These are phyloP conservation scores for Himalopsyche kuldschensis DNA, from an alignment of 2,888 invertebrate species.

Conservation along the genomic window DNA sequence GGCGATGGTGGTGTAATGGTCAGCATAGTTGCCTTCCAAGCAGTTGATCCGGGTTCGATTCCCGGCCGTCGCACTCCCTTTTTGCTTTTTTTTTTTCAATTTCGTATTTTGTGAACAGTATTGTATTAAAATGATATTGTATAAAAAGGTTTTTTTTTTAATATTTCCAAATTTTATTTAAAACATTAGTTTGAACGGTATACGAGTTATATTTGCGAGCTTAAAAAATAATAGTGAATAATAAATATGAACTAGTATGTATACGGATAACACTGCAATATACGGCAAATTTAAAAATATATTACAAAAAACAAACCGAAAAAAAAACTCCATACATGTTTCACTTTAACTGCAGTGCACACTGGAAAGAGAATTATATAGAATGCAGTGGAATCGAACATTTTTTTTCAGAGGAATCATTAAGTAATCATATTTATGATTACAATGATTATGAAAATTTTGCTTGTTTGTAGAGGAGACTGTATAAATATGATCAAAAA, in stretches of 20 bases:
- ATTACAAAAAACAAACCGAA: not conserved
- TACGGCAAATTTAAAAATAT: not conserved
- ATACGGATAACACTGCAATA: not conserved
- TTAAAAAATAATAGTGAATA: not conserved
- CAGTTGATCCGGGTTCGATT: slow-evolving; percentile 61
- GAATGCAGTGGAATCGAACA: not conserved
- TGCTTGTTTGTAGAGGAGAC: too few relatives aligned
- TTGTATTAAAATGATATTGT: not conserved
- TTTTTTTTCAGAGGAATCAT: not conserved
- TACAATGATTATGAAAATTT: too few relatives aligned
- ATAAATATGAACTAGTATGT: not conserved
- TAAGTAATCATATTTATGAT: too few relatives aligned
- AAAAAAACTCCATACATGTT: not conserved
- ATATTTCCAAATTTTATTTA: not conserved
- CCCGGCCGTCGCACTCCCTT: slow-evolving; percentile 57
- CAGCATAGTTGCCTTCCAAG: slow-evolving; percentile 65
- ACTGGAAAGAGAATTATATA: not conserved
- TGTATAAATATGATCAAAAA: too few relatives aligned
- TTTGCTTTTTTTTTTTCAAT: not conserved
- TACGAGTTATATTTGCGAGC: too few relatives aligned
- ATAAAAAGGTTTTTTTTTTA: not conserved
- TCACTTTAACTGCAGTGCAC: not conserved
- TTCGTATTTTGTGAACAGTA: not conserved
- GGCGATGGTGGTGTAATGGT: slow-evolving; percentile 64
- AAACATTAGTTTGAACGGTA: not conserved